Evolutionary conservation across 2,888 invertebrate species (phyloP), one percentile per base, ranked within the genome.

Genomic region (Melanostoma mellinum): DNA sequence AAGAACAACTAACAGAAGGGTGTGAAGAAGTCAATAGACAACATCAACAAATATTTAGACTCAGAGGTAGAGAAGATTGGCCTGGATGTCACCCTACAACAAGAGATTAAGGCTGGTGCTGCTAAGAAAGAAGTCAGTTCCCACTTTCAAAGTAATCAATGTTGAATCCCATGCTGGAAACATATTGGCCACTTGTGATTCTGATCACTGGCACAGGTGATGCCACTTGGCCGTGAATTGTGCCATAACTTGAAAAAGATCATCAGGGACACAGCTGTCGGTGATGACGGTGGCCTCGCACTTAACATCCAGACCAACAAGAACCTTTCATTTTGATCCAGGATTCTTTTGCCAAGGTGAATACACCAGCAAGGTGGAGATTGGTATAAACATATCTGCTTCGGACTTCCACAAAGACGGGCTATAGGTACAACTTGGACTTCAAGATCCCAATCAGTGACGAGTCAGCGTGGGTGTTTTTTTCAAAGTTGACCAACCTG

Each of bases 81-180:
- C 86, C 92, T 98, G 87, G 96, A 97, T 91, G 97, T 97, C 1
- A 96, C 96, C n/a, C n/a, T n/a, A n/a, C n/a, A n/a, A n/a, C n/a
- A n/a, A n/a, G n/a, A n/a, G n/a, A n/a, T n/a, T n/a, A n/a, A n/a
- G n/a, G n/a, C n/a, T n/a, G n/a, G n/a, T n/a, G n/a, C n/a, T n/a
- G n/a, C n/a, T n/a, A n/a, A n/a, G n/a, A n/a, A n/a, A n/a, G n/a
- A n/a, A n/a, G n/a, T n/a, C n/a, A 3, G 97, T 97, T 2, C 99
- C 99, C 52, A 98, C 99, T 55, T 98, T 99, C 92, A 99, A 99
- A 90, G 99, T 99, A 20, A 99, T 99, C 92, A 99, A 99, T 89
- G 99, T 99, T 86, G 99, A 99, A 68, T 97, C 97, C 56, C 99
- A 99, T 89, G 99, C 99, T 87, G 99, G 99, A 87, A 99, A 99